Evolutionary conservation across 2,888 invertebrate species (phyloP).

Genomic region (Drosophila heteroneura): DNA sequence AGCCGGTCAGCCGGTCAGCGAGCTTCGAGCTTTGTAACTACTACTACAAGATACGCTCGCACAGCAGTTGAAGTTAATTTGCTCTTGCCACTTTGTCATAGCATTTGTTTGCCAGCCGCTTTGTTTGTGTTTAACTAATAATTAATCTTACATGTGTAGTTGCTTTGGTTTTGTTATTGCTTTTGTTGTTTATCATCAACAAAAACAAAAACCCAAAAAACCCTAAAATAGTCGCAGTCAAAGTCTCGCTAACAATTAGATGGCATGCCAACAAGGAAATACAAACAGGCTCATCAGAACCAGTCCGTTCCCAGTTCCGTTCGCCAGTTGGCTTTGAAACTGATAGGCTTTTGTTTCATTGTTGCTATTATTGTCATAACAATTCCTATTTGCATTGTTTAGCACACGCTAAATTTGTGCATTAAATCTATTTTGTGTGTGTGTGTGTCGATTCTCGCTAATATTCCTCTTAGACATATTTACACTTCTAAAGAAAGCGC

Average conservation of each 20-base stretch:
- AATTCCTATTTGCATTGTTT: conserved; percentile 68
- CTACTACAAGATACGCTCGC: conserved; percentile 46
- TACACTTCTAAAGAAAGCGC: conserved; percentile 21
- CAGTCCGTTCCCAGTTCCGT: conserved; percentile 3
- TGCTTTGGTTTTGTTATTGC: conserved; percentile 19
- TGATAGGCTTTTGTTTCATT: conserved; percentile 22
- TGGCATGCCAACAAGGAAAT: conserved; percentile 70
- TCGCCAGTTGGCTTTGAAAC: conserved; percentile 39
- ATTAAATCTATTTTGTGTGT: conserved; percentile 37
- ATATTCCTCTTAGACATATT: conserved; percentile 32
- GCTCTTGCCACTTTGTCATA: conserved; percentile 25
- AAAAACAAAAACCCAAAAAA: conserved; percentile 49
- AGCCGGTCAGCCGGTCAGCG: not conserved
- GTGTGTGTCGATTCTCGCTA: conserved; percentile 38
- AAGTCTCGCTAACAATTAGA: conserved; percentile 61
- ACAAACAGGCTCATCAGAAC: conserved; percentile 53
- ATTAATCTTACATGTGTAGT: conserved; percentile 25
- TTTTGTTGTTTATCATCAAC: conserved; percentile 61
- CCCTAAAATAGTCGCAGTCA: conserved; percentile 74
- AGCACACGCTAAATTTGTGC: conserved; percentile 42
- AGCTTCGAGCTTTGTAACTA: conserved; percentile 11
- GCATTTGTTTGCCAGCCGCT: conserved; percentile 41
- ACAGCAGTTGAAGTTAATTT: conserved; percentile 29
- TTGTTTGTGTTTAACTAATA: conserved; percentile 44
- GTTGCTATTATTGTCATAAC: conserved; percentile 37